Percentiles rank a stretch among this genome's conserved stretches.
Evolutionary conservation across 2,888 invertebrate genomes (phyloP).

Genomic region (Rosalia funebris): DNA sequence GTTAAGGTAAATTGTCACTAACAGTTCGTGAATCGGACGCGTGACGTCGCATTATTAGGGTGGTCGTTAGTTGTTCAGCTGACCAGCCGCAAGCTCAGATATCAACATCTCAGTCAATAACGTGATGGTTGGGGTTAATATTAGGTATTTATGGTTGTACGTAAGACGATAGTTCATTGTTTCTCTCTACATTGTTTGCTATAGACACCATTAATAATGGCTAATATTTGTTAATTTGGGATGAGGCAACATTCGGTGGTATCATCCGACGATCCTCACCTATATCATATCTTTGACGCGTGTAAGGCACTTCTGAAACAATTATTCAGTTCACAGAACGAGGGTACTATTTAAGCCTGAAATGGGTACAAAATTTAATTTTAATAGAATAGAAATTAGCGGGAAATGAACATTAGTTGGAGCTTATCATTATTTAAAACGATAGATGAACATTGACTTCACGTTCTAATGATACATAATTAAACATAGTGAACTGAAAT

Average conservation of each 20-base stretch:
- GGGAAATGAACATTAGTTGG: too few relatives aligned
- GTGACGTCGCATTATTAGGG: conserved; percentile 58
- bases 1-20: conserved; percentile 61
- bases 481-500: too few relatives aligned
- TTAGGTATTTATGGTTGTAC: conserved; percentile 7
- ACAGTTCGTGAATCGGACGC: conserved; percentile 60
- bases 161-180: conserved; percentile 19
- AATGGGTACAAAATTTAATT: too few relatives aligned
- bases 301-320: too few relatives aligned
- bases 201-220: conserved; percentile 9
- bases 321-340: too few relatives aligned
- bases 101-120: conserved; percentile 32
- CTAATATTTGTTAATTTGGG: conserved; percentile 5
- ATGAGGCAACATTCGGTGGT: background rate
- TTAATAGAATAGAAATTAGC: too few relatives aligned
- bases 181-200: background rate
- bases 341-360: too few relatives aligned
- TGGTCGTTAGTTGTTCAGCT: conserved; percentile 51
- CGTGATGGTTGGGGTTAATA: conserved; percentile 16
- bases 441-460: too few relatives aligned
- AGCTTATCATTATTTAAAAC: too few relatives aligned
- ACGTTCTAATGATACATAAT: too few relatives aligned
- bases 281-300: conserved; percentile 4
- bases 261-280: background rate
- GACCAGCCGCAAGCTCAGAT: conserved; percentile 49